These are phyloP conservation scores for Turdus rufiventris DNA, from an alignment of 2,113 vertebrate species.

Conservation along the genomic window DNA sequence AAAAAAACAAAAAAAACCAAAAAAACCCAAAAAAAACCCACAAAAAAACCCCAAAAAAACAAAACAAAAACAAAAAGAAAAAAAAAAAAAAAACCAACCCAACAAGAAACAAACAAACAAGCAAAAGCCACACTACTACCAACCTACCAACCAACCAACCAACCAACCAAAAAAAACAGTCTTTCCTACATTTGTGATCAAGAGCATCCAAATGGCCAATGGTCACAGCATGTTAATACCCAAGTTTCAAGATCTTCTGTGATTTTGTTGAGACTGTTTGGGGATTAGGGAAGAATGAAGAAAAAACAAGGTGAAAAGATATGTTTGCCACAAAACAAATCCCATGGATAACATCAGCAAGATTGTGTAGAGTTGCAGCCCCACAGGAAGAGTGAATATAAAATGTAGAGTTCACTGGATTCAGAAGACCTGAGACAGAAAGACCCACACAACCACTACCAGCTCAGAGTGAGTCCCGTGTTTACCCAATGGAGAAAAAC, in stretches of 20 bases:
- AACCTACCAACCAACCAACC: neutral
- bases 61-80: too few relatives aligned
- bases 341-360: neutral
- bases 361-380: neutral
- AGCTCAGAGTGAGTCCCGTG: neutral
- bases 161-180: neutral
- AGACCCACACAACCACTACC: neutral
- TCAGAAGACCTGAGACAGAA: neutral
- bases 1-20: neutral
- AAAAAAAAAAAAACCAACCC: neutral
- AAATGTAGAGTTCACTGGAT: neutral
- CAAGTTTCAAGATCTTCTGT: neutral
- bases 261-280: neutral
- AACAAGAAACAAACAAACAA: neutral
- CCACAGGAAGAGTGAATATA: neutral
- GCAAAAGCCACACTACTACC: neutral
- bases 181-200: neutral
- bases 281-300: neutral
- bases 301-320: neutral
- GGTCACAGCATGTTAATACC: neutral
- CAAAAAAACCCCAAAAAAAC: neutral
- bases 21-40: rapidly evolving
- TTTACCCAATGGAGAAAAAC: neutral
- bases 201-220: neutral
- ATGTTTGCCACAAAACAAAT: neutral